These are phyloP conservation scores for Synanthedon vespiformis DNA, from an alignment of 2,888 invertebrate genomes.

Conservation along the genomic window DNA sequence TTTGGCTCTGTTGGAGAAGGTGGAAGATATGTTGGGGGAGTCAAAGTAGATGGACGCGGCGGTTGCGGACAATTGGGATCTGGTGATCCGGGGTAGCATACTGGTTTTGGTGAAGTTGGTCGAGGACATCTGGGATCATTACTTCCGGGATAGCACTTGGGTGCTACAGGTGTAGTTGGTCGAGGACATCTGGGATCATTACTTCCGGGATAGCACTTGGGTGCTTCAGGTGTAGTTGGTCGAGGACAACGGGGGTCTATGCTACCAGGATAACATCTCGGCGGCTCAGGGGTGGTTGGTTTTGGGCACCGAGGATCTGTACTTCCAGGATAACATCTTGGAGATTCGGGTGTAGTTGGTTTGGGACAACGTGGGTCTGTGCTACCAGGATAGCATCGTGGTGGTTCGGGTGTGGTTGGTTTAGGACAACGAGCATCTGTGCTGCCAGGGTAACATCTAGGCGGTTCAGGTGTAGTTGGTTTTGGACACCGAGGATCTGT, in stretches of 20 bases:
- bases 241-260: constrained; percentile 13
- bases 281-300: constrained; percentile 12
- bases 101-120: constrained; percentile 13
- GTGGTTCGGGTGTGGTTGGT: constrained; percentile 12
- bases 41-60: constrained; percentile 4
- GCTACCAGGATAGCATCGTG: constrained; percentile 30
- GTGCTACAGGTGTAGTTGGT: constrained; percentile 19
- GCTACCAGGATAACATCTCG: constrained; percentile 7
- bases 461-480: constrained; percentile 13
- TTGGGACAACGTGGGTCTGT: constrained; percentile 19
- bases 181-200: constrained; percentile 17
- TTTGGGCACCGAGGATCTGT: constrained; percentile 19
- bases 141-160: constrained; percentile 13
- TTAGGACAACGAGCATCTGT: constrained; percentile 12
- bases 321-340: constrained; percentile 25
- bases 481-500: constrained; percentile 18
- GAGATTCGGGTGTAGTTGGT: constrained; percentile 11
- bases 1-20: constrained; percentile 4
- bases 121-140: constrained; percentile 17
- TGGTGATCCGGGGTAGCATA: constrained; percentile 16
- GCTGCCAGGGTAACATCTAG: constrained; percentile 15
- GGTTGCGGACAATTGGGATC: constrained; percentile 20
- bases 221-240: constrained; percentile 19
- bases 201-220: constrained; percentile 13
- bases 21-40: neutral